Conservation (phyloP, 2,113 vertebrate species). For the Atlantisia rogersi region DNA sequence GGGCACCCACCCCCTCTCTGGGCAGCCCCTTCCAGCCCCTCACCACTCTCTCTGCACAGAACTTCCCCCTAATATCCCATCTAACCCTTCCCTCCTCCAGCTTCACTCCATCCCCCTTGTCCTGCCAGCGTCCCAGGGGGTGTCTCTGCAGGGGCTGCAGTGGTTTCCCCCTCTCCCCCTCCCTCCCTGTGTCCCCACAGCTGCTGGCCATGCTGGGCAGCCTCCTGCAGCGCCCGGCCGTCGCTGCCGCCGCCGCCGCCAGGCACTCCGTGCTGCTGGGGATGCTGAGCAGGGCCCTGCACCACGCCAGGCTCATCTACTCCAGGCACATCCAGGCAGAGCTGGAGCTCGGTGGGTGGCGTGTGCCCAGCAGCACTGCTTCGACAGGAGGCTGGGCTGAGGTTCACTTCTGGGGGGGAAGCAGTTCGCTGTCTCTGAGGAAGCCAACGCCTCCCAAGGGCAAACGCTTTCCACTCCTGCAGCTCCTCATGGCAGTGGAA, state of each 20-base stretch:
- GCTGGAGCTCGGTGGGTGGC: slow-evolving; percentile 75
- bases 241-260: slow-evolving; percentile 75
- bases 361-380: rapidly evolving
- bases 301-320: slow-evolving; percentile 80
- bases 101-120: too few species aligned
- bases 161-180: neutral
- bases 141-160: neutral
- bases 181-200: slow-evolving; percentile 64
- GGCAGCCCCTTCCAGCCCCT: too few species aligned
- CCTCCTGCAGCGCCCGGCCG: slow-evolving; percentile 83
- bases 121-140: neutral
- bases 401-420: rapidly evolving
- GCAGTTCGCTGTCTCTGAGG: neutral
- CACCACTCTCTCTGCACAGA: too few species aligned
- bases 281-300: slow-evolving; percentile 84
- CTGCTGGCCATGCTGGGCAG: slow-evolving; percentile 87
- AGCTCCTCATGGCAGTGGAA: neutral
- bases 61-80: too few species aligned
- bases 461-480: neutral
- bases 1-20: too few species aligned
- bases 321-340: slow-evolving; percentile 71
- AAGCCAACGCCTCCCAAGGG: neutral
- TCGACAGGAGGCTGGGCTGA: neutral
- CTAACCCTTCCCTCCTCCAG: too few species aligned
- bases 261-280: slow-evolving; percentile 80